Evolutionary conservation across 2,888 invertebrate species (phyloP), one percentile per base, ranked within the genome.

Genomic region (Temnothorax unifasciatus): DNA sequence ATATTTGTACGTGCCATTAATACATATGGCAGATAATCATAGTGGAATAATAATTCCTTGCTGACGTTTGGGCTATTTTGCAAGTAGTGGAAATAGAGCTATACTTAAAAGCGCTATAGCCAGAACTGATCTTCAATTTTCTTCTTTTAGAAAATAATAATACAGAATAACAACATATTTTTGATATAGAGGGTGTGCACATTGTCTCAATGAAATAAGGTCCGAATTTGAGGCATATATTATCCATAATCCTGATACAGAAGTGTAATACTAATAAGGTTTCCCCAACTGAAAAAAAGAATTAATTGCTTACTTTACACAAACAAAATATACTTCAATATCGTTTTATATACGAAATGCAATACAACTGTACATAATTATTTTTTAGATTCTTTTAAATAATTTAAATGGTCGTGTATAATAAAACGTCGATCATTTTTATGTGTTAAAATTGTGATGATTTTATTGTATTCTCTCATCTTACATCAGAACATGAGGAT

Each of bases 161-260:
- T 90, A 90, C 91, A 92, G 89, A 92, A 89, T 89, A 90, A 90
- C 82, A 88, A 90, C 90, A 93, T 92, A 92, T 92, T 92, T 92
- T 92, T 92, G 92, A 92, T 92, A 92, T 93, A 92, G 92, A 92
- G 91, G 85, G 83, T 89, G 85, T 90, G 88, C 91, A 90, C 92
- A 91, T 89, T 88, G 86, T 75, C 34, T 34, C 87, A 87, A 85
- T 87, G 84, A 82, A 85, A 82, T 68, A 82, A 86, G 82, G 86
- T 86, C 79, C 69, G 82, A 87, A 86, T 83, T 85, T 71, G 29
- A 85, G 54, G 8, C 75, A 3, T 81, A 74, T 74, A 81, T 75
- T 69, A 75, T 41, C 59, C 63, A 74, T 47, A 75, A 61, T 66
- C 29, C 15, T 47, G 75, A 74, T 44, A 44, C 44, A 63, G n/a